These are phyloP conservation scores for Podocnemis expansa DNA, from an alignment of 2,113 vertebrate genomes.

Conservation along the genomic window DNA sequence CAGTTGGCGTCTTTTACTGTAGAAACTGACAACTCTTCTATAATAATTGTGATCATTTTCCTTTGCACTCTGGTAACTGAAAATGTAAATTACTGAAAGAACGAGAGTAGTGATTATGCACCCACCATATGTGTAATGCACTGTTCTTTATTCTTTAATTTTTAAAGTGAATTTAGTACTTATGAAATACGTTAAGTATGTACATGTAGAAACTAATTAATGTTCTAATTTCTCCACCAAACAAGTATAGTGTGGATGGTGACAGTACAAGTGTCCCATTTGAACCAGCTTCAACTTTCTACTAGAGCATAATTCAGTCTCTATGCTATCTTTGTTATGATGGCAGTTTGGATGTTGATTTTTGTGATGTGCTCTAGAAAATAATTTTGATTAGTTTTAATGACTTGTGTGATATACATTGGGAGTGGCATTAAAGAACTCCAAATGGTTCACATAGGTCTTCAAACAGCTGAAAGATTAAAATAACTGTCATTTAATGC, in stretches of 20 bases:
- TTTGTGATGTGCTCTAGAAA: background rate
- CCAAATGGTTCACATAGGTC: too few relatives aligned
- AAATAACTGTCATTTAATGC: too few relatives aligned
- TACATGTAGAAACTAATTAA: background rate
- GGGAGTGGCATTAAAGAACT: background rate
- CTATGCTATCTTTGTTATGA: background rate
- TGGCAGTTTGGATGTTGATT: background rate
- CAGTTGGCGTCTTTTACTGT: background rate
- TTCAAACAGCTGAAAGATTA: too few relatives aligned
- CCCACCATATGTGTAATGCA: accelerated
- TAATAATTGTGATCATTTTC: background rate
- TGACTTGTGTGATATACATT: background rate
- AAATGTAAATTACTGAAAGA: background rate
- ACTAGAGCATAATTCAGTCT: accelerated
- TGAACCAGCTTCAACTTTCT: background rate
- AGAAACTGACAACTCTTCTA: accelerated
- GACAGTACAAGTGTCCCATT: background rate
- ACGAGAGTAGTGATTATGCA: background rate
- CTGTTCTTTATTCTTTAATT: background rate
- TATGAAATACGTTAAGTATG: background rate
- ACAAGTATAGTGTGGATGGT: accelerated
- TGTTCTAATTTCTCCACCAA: background rate
- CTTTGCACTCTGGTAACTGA: background rate
- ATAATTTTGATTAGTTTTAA: background rate
- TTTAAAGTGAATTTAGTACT: background rate